These are phyloP conservation scores for Phalanger gymnotis DNA, from an alignment of 2,797 vertebrate species.

Conservation along the genomic window DNA sequence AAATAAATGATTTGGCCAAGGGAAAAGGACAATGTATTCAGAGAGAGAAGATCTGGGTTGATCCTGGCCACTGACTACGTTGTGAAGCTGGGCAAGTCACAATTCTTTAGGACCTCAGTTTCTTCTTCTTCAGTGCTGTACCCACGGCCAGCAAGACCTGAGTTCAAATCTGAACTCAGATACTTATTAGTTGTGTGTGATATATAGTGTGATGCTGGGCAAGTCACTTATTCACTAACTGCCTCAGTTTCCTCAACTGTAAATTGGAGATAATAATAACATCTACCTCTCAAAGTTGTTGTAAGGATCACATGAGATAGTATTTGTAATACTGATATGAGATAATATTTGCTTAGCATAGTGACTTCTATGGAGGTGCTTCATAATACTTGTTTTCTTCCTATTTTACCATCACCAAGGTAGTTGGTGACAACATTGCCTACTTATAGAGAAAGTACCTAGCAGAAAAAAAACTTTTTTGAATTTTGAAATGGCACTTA, in stretches of 20 bases:
- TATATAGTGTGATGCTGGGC: background rate
- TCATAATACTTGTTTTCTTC: background rate
- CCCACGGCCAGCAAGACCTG: background rate
- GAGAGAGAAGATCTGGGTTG: background rate
- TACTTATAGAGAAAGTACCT: background rate
- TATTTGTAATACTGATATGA: background rate
- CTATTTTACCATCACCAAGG: background rate
- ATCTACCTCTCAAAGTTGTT: background rate
- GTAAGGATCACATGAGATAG: no score
- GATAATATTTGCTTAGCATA: background rate
- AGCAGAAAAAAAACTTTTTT: background rate
- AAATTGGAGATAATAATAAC: background rate
- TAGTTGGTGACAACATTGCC: no score
- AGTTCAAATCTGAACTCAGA: background rate
- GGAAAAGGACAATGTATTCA: background rate
- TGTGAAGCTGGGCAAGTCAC: background rate
- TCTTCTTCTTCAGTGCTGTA: background rate
- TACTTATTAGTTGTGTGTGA: background rate
- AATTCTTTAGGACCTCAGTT: background rate
- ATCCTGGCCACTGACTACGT: background rate
- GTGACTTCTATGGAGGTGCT: background rate
- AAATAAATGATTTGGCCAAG: background rate
- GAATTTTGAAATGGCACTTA: background rate
- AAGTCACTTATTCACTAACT: background rate
- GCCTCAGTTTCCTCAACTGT: background rate